Conservation (phyloP, 2,888 invertebrate genomes). For the Apotomis capreana region DNA sequence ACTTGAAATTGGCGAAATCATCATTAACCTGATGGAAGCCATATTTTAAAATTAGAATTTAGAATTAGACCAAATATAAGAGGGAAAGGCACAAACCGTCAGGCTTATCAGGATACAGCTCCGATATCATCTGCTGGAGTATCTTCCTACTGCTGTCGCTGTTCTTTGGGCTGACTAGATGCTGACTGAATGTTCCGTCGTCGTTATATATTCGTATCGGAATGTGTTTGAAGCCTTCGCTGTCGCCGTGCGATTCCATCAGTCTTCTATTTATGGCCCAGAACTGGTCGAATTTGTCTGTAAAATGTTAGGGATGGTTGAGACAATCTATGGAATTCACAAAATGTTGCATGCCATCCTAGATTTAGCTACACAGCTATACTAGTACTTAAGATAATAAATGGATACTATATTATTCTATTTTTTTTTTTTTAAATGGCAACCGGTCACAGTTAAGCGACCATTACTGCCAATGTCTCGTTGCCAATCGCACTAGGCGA, state of each 20-base stretch:
- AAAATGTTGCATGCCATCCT: too few relatives aligned
- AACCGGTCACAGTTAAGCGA: too few relatives aligned
- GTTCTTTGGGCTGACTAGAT: conserved; percentile 89
- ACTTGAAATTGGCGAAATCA: too few relatives aligned
- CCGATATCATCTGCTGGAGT: conserved; percentile 87
- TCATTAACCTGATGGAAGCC: too few relatives aligned
- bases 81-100: conserved; percentile 56
- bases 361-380: too few relatives aligned
- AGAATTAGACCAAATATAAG: neutral
- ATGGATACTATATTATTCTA: too few relatives aligned
- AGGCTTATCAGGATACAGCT: conserved; percentile 85
- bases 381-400: too few relatives aligned
- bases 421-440: too few relatives aligned
- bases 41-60: too few relatives aligned
- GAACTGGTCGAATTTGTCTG: conserved; percentile 99
- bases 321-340: neutral
- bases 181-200: conserved; percentile 89
- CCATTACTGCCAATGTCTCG: too few relatives aligned
- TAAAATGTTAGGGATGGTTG: conserved; percentile 50
- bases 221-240: conserved; percentile 93
- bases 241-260: conserved; percentile 93
- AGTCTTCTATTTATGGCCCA: conserved; percentile 98
- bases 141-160: conserved; percentile 89
- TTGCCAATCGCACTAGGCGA: too few relatives aligned
- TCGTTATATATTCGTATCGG: conserved; percentile 92